Evolutionary conservation across 2,797 vertebrate species (phyloP).

Genomic region (Typhlichthys subterraneus): DNA sequence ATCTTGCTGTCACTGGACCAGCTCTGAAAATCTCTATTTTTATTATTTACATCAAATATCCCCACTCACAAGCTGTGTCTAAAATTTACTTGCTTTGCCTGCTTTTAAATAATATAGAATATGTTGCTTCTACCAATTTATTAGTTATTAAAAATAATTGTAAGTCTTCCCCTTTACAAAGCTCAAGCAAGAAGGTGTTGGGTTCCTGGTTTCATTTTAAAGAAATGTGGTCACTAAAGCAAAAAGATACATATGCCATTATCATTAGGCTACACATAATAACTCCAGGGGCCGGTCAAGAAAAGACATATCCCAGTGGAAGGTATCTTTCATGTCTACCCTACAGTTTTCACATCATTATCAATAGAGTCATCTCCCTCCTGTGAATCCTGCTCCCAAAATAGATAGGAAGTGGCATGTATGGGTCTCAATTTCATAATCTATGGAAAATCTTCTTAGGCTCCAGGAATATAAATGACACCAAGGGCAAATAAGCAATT

Average conservation of each 20-base stretch:
- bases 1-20: background rate
- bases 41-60: background rate
- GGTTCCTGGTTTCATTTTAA: slow-evolving; percentile 38
- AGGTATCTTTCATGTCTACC: slow-evolving; percentile 33
- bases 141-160: background rate
- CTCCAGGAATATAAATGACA: slow-evolving; percentile 76
- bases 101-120: too few species aligned
- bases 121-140: too few species aligned
- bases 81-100: too few species aligned
- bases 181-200: slow-evolving; percentile 6
- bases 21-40: slow-evolving; percentile 1
- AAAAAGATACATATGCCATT: slow-evolving; percentile 54
- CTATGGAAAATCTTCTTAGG: slow-evolving; percentile 70
- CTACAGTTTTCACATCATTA: slow-evolving; percentile 69
- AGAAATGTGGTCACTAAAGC: slow-evolving; percentile 27
- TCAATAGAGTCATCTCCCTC: slow-evolving; percentile 69
- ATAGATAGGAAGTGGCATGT: slow-evolving; percentile 71
- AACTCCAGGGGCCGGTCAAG: slow-evolving; percentile 59
- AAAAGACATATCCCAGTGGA: slow-evolving; percentile 64
- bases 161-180: slow-evolving; percentile 6
- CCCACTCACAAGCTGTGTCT: too few species aligned
- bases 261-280: slow-evolving; percentile 52
- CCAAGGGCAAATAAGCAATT: slow-evolving; percentile 77
- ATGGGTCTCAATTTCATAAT: slow-evolving; percentile 77
- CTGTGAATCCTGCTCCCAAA: slow-evolving; percentile 63